Evolutionary conservation across 2,113 vertebrate genomes (phyloP), one percentile per base, ranked within the genome.

Genomic region (Protobothrops flavoviridis): DNA sequence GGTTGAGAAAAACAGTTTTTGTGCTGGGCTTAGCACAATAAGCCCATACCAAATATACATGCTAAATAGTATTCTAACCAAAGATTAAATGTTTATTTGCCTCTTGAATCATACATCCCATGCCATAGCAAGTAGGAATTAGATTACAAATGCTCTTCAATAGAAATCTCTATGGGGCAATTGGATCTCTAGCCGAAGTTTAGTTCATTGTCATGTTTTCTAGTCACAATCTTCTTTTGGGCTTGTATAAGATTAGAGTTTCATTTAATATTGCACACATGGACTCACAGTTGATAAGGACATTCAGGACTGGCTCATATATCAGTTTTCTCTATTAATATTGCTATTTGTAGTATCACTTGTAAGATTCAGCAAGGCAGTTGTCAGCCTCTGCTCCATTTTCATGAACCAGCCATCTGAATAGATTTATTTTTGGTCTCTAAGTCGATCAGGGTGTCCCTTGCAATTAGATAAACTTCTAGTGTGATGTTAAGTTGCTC

Each of bases 401-500:
- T n/a, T 69, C 29, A 69, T 33, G 64, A 69, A 17, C 29, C 64
- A 69, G 64, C n/a, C 48, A 50, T 91, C 91, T 95, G 15, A 89
- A 95, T 89, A 74, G 55, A 81, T 1, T 43, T 95, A 7, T 1
- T 69, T 50, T 96, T 97, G 23, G 3, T 23, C 43, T 93, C 86
- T 64, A 96, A 0, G 26, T 96, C 93, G 1, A n/a, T 94, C 93
- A 89, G 33, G 87, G 94, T 85, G 3, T 93, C 90, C 90, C 11
- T 4, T 91, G 96, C 53, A 86, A 90, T 94, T 81, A 94, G 11
- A 2, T 24, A 15, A 53, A 97, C 93, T 10, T 89, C 56, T 33
- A 96, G 87, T 23, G n/a, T n/a, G 45, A 9, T 64, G 10, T 0
- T 20, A 69, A 95, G 10, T 2, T 96, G 90, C 48, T 95, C 4